phyloP scores from a whole-genome alignment of 92 coral and sea anemone species.

The Porites lobata region DNA sequence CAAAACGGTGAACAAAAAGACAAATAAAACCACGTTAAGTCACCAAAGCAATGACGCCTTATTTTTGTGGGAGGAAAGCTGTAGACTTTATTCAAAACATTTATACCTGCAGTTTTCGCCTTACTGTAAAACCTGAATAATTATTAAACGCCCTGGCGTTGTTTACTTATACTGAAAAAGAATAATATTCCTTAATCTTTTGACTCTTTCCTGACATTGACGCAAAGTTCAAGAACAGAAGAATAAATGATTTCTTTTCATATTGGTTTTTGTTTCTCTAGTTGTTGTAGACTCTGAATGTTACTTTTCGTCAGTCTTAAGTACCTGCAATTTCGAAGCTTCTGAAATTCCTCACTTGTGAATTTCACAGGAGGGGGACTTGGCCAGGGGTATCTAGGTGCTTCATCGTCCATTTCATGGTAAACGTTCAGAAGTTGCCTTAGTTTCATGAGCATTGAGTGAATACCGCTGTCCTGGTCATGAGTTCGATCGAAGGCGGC shows the following conservation, averaged over 20 bases:
- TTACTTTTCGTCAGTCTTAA: conserved; percentile 35
- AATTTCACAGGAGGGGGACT: conserved; percentile 66
- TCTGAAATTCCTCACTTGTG: conserved; percentile 80
- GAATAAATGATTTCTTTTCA: no score
- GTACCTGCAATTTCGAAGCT: conserved; percentile 79
- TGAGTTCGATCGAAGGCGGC: conserved; percentile 71
- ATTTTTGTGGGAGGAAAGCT: neutral
- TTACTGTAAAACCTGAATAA: no score
- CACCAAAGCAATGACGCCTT: neutral
- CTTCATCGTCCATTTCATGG: conserved; percentile 76
- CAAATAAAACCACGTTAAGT: neutral
- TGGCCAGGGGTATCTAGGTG: conserved; percentile 90
- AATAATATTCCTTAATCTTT: no score
- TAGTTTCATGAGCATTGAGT: conserved; percentile 74
- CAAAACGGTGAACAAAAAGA: neutral
- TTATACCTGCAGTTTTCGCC: neutral
- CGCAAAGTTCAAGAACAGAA: no score
- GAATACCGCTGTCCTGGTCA: conserved; percentile 60
- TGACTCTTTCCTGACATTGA: no score
- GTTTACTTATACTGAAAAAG: no score
- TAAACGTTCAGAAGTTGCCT: conserved; percentile 74
- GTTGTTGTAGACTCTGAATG: conserved; percentile 31
- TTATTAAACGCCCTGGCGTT: no score
- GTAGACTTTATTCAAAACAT: neutral
- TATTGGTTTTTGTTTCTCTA: neutral